Conservation (phyloP, 2,888 invertebrate genomes). For the Alloplasta piceator region DNA sequence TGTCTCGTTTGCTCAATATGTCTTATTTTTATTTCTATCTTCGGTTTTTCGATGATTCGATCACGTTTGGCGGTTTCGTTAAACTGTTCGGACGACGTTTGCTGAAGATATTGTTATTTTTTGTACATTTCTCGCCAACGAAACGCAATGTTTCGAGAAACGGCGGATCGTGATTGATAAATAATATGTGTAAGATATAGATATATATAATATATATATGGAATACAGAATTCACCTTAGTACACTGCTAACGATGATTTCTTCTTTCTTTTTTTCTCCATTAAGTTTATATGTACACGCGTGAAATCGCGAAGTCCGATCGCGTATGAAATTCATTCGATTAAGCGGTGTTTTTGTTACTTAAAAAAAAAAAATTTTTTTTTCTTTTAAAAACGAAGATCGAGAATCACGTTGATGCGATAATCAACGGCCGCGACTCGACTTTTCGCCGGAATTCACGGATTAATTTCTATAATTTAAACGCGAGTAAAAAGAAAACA, state of each 20-base stretch:
- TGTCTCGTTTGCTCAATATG: conserved; percentile 26
- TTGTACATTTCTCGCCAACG: conserved; percentile 60
- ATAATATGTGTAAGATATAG: not conserved
- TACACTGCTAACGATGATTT: conserved; percentile 21
- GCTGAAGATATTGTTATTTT: conserved; percentile 35
- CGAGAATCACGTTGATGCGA: not conserved
- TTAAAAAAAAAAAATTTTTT: not conserved
- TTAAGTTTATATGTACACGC: conserved; percentile 57
- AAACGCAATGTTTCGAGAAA: conserved; percentile 37
- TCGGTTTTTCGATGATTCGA: conserved; percentile 3
- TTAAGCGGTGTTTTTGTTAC: conserved; percentile 31
- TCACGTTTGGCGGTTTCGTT: conserved; percentile 1
- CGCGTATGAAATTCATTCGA: conserved; percentile 27
- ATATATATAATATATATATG: conserved; percentile 23
- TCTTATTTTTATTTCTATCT: conserved; percentile 7
- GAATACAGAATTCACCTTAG: conserved; percentile 25
- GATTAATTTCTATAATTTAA: conserved; percentile 4
- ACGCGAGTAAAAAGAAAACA: not conserved
- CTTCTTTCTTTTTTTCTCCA: conserved; percentile 39
- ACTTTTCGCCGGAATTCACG: conserved; percentile 23
- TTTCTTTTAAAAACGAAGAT: not conserved
- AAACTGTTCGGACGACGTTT: conserved; percentile 28
- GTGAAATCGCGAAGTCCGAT: conserved; percentile 39
- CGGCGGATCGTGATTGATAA: conserved; percentile 27
- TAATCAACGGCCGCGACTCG: not conserved